phyloP scores from a whole-genome alignment of 2,797 vertebrate genomes.

The Mastacembelus armatus region DNA sequence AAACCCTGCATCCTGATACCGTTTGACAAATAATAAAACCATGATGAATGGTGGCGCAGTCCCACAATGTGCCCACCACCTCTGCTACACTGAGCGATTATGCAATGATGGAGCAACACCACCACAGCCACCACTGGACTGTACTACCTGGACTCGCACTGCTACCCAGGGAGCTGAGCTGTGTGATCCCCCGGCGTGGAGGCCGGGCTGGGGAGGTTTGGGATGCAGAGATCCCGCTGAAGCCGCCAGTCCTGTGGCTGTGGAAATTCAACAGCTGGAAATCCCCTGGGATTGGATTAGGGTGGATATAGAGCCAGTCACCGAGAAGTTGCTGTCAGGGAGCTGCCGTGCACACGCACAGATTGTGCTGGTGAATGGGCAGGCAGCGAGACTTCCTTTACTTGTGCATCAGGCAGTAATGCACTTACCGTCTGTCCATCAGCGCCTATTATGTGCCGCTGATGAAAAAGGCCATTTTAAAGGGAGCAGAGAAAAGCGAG shows the following conservation, averaged over 20 bases:
- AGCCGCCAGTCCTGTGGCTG: constrained; percentile 74
- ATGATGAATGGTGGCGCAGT: constrained; percentile 70
- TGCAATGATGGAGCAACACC: constrained; percentile 63
- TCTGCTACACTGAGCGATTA: constrained; percentile 58
- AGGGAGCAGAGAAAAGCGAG: neutral
- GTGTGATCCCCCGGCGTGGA: constrained; percentile 74
- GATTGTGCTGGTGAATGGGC: constrained; percentile 54
- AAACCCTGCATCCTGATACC: constrained; percentile 58
- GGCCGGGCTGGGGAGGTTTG: constrained; percentile 73
- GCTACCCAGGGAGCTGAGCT: constrained; percentile 68
- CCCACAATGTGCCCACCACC: constrained; percentile 56
- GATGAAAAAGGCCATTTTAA: constrained; percentile 36
- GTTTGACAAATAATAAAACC: constrained; percentile 74
- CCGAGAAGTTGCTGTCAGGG: constrained; percentile 72
- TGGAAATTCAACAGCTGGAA: constrained; percentile 71
- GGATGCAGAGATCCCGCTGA: constrained; percentile 71
- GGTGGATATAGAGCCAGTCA: constrained; percentile 76
- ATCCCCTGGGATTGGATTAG: constrained; percentile 82
- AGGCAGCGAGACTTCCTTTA: constrained; percentile 47
- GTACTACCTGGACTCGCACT: constrained; percentile 48
- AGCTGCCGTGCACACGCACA: constrained; percentile 52
- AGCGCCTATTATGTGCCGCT: constrained; percentile 40
- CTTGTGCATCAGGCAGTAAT: constrained; percentile 48
- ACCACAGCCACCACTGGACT: constrained; percentile 33
- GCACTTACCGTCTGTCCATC: constrained; percentile 54